phyloP scores from a whole-genome alignment of 2,113 vertebrate genomes.

The Chlorodrepanis virens region DNA sequence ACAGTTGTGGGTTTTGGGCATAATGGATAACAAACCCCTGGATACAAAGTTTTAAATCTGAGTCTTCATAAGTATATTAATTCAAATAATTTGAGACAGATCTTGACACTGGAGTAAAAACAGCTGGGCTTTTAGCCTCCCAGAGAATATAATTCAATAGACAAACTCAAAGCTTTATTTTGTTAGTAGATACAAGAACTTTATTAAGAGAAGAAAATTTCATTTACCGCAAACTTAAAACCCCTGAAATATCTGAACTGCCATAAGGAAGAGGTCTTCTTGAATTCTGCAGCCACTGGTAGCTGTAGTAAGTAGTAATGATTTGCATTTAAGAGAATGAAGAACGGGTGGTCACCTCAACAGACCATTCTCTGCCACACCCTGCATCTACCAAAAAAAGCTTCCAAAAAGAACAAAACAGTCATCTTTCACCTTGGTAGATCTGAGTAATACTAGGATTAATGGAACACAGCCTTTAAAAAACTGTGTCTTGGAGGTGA shows the following conservation, averaged over 20 bases:
- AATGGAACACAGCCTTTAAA: neutral
- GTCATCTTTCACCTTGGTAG: neutral
- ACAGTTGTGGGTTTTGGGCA: neutral
- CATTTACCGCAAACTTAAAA: neutral
- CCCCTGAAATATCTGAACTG: neutral
- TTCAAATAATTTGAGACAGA: neutral
- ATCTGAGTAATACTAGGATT: neutral
- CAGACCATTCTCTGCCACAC: neutral
- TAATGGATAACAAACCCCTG: neutral
- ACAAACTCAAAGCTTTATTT: neutral
- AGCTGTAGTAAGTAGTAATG: neutral
- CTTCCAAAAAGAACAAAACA: neutral
- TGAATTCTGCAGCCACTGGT: neutral
- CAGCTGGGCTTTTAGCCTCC: neutral
- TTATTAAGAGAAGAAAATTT: neutral
- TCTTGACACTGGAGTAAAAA: neutral
- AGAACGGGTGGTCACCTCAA: neutral
- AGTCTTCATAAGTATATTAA: neutral
- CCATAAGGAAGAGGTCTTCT: neutral
- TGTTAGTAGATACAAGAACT: neutral
- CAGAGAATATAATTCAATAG: neutral
- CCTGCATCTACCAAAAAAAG: neutral
- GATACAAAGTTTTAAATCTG: neutral
- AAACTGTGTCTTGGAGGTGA: neutral
- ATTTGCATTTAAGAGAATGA: neutral